Evolutionary conservation across 2,113 vertebrate species (phyloP), one percentile per base, ranked within the genome.

Genomic region (Motacilla tschutschensis): DNA sequence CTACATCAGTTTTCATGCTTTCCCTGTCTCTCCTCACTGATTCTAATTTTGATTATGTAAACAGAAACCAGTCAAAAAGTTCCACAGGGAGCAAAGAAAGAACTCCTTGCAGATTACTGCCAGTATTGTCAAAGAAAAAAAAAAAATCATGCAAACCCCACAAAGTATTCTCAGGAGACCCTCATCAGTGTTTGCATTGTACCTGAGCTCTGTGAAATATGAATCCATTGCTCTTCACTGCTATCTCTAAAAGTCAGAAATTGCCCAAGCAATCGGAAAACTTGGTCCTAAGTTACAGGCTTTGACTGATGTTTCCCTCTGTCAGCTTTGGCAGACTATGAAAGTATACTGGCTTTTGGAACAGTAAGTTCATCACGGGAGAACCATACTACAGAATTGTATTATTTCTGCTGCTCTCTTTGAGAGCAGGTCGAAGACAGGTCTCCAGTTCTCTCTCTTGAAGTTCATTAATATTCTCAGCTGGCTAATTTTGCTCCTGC

Each of bases 281-380:
- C 70, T 88, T 89, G 65, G 77, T 87, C 58, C 65, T 62, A 74
- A 85, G 72, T 67, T 79, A 48, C 53, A 78, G 46, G 70, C 40
- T 93, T 87, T 93, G 70, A 83, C 65, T 91, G 83, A 85, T 89
- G 83, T 74, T 91, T 90, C 69, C 84, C 92, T 90, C 79, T 67
- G 64, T 84, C 90, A 92, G 57, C 75, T 85, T 91, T 90, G 90
- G 79, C 86, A 93, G 75, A 44, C 67, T 88, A 36, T 88, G 86
- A 85, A 94, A 88, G 79, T 71, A 55, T 21, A 31, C 12, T 46
- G 57, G 22, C 57, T 91, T 82, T 74, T 71, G 78, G 79, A 93
- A 79, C 62, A 84, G 70, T 54, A 65, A 88, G 70, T 76, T 86
- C 64, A 88, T 92, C 78, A 88, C 41, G 59, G 60, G 79, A 79